Conservation (phyloP, 2,888 invertebrate genomes). For the Podabrus alpinus region DNA sequence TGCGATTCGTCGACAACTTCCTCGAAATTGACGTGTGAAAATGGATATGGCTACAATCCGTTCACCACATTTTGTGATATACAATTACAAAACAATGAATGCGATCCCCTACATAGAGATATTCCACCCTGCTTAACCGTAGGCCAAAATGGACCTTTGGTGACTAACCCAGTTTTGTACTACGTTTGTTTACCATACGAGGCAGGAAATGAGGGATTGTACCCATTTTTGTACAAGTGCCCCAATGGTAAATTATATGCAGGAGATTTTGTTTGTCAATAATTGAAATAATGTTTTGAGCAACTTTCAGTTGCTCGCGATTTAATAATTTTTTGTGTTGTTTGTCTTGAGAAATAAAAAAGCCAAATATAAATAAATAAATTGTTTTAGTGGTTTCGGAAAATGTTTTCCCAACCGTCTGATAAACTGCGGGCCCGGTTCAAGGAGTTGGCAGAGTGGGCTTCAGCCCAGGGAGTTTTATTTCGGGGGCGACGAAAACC, state of each 20-base stretch:
- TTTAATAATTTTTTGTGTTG: no score
- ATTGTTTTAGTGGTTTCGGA: no score
- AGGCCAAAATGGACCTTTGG: not conserved
- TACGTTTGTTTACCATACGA: not conserved
- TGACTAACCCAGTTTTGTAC: not conserved
- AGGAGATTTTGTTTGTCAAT: not conserved
- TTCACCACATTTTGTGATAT: conserved; percentile 3
- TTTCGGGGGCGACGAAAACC: no score
- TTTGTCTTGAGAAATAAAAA: no score
- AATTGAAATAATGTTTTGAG: no score
- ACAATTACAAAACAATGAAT: not conserved
- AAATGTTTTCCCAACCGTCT: no score
- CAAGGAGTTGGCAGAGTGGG: no score
- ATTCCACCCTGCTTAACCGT: not conserved
- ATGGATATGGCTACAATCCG: not conserved
- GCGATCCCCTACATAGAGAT: not conserved
- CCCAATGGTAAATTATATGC: not conserved
- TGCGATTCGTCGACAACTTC: not conserved
- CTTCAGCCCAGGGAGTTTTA: no score
- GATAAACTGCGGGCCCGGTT: no score
- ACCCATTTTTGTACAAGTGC: not conserved
- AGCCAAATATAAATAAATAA: no score
- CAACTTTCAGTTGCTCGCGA: no score
- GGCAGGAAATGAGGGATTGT: not conserved
- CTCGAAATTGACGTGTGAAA: not conserved